Conservation (phyloP, 2,888 invertebrate genomes). For the Drosophila subsilvestris region DNA sequence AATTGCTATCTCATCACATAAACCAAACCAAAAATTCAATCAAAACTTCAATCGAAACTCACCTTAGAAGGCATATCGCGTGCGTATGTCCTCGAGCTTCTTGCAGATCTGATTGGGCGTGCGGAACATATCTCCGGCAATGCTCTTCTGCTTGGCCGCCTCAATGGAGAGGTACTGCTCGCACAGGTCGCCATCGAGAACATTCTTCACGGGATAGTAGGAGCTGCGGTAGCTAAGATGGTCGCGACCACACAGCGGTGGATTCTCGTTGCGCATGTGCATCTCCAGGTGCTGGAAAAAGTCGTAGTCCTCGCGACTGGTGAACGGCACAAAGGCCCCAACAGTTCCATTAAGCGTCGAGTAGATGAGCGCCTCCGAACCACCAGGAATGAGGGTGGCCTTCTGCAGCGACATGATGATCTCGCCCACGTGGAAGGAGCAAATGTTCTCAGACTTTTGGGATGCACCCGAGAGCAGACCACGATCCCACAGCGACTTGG, state of each 20-base stretch:
- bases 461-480: constrained; percentile 98
- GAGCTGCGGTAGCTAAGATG: constrained; percentile 98
- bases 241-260: constrained; percentile 98
- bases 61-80: constrained; percentile 97
- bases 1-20: constrained; percentile 69
- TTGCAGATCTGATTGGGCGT: constrained; percentile 99
- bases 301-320: constrained; percentile 98
- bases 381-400: constrained; percentile 98
- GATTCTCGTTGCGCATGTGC: constrained; percentile 99
- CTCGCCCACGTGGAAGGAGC: constrained; percentile 98
- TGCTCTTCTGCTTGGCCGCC: constrained; percentile 95
- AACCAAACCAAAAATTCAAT: too few relatives aligned
- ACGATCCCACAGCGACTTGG: constrained; percentile 97
- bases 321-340: constrained; percentile 96
- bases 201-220: constrained; percentile 96
- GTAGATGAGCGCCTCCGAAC: constrained; percentile 98
- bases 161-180: constrained; percentile 99
- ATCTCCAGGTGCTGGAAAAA: constrained; percentile 99
- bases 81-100: constrained; percentile 99
- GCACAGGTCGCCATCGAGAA: constrained; percentile 99
- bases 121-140: constrained; percentile 96
- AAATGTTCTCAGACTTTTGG: constrained; percentile 96
- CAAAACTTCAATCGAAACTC: constrained; percentile 5
- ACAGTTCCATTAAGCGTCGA: constrained; percentile 97
- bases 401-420: constrained; percentile 97